Evolutionary conservation across 2,113 vertebrate genomes (phyloP).

Genomic region (Oriolus oriolus): DNA sequence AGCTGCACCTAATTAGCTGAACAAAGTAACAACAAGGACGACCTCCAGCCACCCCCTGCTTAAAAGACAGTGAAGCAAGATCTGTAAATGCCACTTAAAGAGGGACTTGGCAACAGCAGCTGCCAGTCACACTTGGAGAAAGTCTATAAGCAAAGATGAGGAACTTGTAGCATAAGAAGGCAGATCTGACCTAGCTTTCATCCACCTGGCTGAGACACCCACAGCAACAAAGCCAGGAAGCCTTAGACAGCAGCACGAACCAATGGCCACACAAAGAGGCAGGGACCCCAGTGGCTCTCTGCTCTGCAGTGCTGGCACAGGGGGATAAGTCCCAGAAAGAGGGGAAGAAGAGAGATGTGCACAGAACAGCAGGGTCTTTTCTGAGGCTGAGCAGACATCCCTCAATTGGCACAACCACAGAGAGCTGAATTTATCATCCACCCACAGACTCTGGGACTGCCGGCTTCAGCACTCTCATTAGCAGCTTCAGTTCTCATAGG

Average conservation of each 20-base stretch:
- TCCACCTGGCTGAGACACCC: not conserved
- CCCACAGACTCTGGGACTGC: not conserved
- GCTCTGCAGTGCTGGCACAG: not conserved
- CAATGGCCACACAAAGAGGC: rapidly evolving
- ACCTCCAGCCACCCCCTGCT: not conserved
- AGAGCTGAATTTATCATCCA: not conserved
- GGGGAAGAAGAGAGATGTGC: not conserved
- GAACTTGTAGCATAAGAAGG: not conserved
- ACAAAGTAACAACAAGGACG: not conserved
- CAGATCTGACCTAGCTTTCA: not conserved
- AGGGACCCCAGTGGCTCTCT: not conserved
- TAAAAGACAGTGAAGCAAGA: not conserved
- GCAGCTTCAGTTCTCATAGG: not conserved
- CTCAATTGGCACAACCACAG: not conserved
- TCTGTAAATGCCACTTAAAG: not conserved
- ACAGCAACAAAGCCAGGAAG: not conserved
- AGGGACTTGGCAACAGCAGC: not conserved
- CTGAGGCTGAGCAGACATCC: not conserved
- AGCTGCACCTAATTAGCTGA: not conserved
- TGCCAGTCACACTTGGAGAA: not conserved
- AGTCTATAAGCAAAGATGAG: not conserved
- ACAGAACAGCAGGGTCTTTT: not conserved
- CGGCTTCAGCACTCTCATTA: rapidly evolving
- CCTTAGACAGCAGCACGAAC: not conserved
- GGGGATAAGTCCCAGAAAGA: not conserved